These are phyloP conservation scores for Chironomus striatipennis DNA, from an alignment of 1,140 invertebrate genomes.

Conservation along the genomic window DNA sequence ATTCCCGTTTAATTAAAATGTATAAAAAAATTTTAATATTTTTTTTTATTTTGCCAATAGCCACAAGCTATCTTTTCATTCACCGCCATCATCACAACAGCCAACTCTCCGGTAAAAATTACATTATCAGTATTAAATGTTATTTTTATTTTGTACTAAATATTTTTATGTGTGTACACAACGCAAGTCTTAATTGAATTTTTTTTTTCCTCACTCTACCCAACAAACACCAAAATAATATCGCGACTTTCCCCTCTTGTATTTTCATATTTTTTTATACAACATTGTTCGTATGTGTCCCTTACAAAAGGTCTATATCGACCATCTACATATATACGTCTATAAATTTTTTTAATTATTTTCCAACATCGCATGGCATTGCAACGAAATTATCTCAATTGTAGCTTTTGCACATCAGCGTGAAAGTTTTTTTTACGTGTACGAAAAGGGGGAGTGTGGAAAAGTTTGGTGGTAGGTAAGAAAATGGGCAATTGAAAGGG, in stretches of 20 bases:
- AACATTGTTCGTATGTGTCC: too few relatives aligned
- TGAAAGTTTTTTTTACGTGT: neutral
- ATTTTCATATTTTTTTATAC: too few relatives aligned
- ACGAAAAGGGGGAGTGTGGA: neutral
- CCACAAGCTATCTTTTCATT: neutral
- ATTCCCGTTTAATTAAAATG: neutral
- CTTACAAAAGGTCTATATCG: neutral
- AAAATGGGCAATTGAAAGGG: neutral
- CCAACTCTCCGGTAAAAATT: neutral
- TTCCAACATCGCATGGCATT: neutral
- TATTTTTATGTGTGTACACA: neutral
- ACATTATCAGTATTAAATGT: slow-evolving; percentile 20
- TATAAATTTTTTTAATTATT: slow-evolving; percentile 13
- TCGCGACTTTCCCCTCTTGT: neutral
- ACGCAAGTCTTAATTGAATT: slow-evolving; percentile 18
- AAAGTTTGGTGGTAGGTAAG: neutral
- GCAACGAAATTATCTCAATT: slow-evolving; percentile 20
- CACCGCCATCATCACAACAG: neutral
- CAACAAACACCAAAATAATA: neutral
- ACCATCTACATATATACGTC: neutral
- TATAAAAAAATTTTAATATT: neutral
- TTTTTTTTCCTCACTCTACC: neutral
- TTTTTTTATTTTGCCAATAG: neutral
- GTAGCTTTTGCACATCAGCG: slow-evolving; percentile 16
- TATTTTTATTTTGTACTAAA: slow-evolving; percentile 6